A percentile compares a stretch with the other conserved stretches of the same genome.
Evolutionary conservation across 2,888 invertebrate genomes (phyloP).

Genomic region (Trissolcus japonicus): DNA sequence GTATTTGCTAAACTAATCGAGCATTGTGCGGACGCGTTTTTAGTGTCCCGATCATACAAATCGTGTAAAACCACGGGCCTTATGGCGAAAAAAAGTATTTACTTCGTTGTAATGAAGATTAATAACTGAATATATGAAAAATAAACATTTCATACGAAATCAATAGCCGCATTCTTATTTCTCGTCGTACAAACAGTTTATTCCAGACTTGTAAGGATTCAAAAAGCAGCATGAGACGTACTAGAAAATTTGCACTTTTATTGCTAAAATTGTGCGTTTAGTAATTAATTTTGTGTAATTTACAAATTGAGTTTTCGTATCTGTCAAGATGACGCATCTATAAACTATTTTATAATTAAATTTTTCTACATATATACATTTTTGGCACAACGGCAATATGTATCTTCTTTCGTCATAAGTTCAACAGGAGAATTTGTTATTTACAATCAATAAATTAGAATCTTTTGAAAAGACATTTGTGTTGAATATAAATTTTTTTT

Average conservation of each 20-base stretch:
- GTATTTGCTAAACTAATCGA: slow-evolving; percentile 38
- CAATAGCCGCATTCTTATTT: slow-evolving; percentile 1
- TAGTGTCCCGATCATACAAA: slow-evolving; percentile 33
- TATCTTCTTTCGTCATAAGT: too few relatives aligned
- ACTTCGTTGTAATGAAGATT: slow-evolving; percentile 53
- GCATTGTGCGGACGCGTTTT: slow-evolving; percentile 44
- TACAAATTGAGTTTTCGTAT: too few relatives aligned
- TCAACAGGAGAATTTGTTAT: not conserved
- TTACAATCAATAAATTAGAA: not conserved
- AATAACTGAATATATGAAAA: slow-evolving; percentile 44
- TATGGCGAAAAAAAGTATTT: slow-evolving; percentile 38
- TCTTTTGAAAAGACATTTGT: not conserved
- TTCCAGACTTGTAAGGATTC: not conserved
- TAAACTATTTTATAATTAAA: too few relatives aligned
- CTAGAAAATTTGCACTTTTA: too few relatives aligned
- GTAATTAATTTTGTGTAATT: too few relatives aligned
- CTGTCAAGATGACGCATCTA: too few relatives aligned
- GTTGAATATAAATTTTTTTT: too few relatives aligned
- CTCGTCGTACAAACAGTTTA: not conserved
- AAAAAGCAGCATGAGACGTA: not conserved
- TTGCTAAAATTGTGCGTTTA: not conserved
- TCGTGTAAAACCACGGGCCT: slow-evolving; percentile 19
- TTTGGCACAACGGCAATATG: too few relatives aligned
- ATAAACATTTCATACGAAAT: slow-evolving; percentile 38
- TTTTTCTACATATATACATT: too few relatives aligned